A percentile compares a stretch with the other conserved stretches of the same genome.
Evolutionary conservation across 2,888 invertebrate species (phyloP).

Genomic region (Sesamia inferens): DNA sequence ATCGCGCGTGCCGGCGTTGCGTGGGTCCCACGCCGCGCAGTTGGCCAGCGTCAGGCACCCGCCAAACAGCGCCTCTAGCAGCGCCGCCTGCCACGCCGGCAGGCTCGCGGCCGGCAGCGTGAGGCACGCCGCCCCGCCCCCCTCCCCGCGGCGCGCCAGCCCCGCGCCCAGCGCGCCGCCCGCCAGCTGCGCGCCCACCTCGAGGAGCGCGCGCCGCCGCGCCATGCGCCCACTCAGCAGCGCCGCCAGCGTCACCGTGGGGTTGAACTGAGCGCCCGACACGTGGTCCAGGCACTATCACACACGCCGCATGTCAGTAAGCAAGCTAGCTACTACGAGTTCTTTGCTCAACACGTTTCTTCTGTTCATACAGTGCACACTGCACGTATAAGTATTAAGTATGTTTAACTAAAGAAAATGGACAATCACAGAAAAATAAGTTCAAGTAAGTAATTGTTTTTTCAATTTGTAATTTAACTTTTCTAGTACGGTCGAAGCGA

Average conservation of each 20-base stretch:
- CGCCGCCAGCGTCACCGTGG: slow-evolving; percentile 92
- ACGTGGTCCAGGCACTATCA: slow-evolving; percentile 92
- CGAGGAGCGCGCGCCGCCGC: slow-evolving; percentile 88
- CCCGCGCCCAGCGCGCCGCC: slow-evolving; percentile 91
- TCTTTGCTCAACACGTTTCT: neutral
- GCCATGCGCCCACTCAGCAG: slow-evolving; percentile 88
- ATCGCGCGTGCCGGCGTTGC: slow-evolving; percentile 91
- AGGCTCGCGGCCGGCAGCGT: slow-evolving; percentile 80
- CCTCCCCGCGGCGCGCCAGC: slow-evolving; percentile 80
- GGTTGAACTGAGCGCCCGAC: slow-evolving; percentile 94
- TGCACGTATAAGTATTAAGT: neutral
- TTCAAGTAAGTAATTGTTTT: no score
- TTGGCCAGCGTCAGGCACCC: slow-evolving; percentile 91
- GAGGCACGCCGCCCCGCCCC: slow-evolving; percentile 81
- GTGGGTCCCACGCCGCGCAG: slow-evolving; percentile 93
- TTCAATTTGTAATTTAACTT: no score
- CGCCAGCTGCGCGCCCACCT: slow-evolving; percentile 91
- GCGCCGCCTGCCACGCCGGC: slow-evolving; percentile 87
- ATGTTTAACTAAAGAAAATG: neutral
- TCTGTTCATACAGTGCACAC: neutral
- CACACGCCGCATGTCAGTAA: neutral
- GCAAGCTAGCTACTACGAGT: neutral
- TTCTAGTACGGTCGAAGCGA: no score
- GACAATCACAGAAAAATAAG: neutral
- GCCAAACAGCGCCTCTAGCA: slow-evolving; percentile 91